These are phyloP conservation scores for Apogon hyalosoma DNA, from an alignment of 2,797 vertebrate species.

Conservation along the genomic window DNA sequence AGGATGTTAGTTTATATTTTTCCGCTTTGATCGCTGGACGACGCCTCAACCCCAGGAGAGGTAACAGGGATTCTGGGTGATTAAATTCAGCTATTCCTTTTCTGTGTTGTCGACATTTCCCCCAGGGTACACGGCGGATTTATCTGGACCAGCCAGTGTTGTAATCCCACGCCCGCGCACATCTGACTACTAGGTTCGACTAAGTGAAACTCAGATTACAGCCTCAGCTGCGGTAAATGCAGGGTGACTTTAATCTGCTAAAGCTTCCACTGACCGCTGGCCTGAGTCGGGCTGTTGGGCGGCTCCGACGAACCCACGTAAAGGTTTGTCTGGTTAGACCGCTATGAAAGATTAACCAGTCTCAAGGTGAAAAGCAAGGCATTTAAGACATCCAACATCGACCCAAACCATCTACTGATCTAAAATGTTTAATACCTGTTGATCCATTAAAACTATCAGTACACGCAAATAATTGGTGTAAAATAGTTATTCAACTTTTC, in stretches of 20 bases:
- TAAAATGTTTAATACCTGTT: no score
- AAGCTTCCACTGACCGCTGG: slow-evolving; percentile 51
- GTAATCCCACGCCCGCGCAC: slow-evolving; percentile 67
- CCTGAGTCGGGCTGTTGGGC: slow-evolving; percentile 21
- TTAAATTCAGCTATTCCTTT: slow-evolving; percentile 20
- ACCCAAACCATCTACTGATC: no score
- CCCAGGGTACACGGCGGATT: slow-evolving; percentile 44
- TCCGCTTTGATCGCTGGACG: slow-evolving; percentile 28
- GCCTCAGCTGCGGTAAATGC: slow-evolving; percentile 53
- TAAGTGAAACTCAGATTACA: slow-evolving; percentile 76
- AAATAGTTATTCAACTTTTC: no score
- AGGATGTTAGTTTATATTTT: slow-evolving; percentile 13
- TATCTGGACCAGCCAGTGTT: slow-evolving; percentile 61
- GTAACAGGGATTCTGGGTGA: slow-evolving; percentile 6
- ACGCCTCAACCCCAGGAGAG: slow-evolving; percentile 22
- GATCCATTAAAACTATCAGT: no score
- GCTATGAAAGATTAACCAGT: slow-evolving; percentile 10
- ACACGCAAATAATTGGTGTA: no score
- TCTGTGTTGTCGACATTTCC: slow-evolving; percentile 7
- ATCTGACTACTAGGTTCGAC: slow-evolving; percentile 59
- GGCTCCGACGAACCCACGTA: slow-evolving; percentile 31
- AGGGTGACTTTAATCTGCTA: slow-evolving; percentile 68
- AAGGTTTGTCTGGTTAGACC: slow-evolving; percentile 15
- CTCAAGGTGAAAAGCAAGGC: no score
- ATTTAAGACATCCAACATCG: neutral